phyloP scores from a whole-genome alignment of 1,140 invertebrate species.

The Yoshiicerus persimilis region DNA sequence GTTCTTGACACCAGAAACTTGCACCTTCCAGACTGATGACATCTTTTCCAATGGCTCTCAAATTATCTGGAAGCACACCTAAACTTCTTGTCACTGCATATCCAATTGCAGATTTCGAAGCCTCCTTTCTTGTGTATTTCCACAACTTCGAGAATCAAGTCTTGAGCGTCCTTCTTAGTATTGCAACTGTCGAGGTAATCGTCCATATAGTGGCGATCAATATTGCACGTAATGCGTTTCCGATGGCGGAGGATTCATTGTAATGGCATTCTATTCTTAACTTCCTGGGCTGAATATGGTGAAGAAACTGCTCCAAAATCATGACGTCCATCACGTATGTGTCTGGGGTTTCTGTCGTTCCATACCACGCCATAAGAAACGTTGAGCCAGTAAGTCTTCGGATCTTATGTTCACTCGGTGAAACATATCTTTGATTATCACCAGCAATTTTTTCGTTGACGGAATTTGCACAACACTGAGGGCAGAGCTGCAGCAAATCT shows the following conservation, averaged over 20 bases:
- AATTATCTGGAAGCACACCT: neutral
- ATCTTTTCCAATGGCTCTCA: neutral
- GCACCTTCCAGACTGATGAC: neutral
- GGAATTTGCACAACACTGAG: too few relatives aligned
- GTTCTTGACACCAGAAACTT: neutral
- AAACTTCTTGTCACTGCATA: neutral
- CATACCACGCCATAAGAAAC: too few relatives aligned
- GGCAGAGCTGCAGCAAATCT: too few relatives aligned
- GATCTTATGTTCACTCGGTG: too few relatives aligned
- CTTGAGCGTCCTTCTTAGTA: conserved; percentile 25
- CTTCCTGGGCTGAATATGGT: neutral
- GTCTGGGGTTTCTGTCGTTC: too few relatives aligned
- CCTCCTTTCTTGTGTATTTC: neutral
- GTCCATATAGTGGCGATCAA: conserved; percentile 29
- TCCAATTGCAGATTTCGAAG: conserved; percentile 22
- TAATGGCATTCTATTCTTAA: neutral
- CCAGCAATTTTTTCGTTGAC: too few relatives aligned
- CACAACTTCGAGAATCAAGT: neutral
- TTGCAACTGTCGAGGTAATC: conserved; percentile 30
- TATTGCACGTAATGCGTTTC: neutral
- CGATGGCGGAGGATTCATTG: neutral
- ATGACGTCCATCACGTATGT: too few relatives aligned
- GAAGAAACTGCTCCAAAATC: conserved; percentile 35
- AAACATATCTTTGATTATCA: too few relatives aligned
- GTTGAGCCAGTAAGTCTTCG: too few relatives aligned